phyloP scores from a whole-genome alignment of 2,113 vertebrate genomes.

The Noctilio leporinus region DNA sequence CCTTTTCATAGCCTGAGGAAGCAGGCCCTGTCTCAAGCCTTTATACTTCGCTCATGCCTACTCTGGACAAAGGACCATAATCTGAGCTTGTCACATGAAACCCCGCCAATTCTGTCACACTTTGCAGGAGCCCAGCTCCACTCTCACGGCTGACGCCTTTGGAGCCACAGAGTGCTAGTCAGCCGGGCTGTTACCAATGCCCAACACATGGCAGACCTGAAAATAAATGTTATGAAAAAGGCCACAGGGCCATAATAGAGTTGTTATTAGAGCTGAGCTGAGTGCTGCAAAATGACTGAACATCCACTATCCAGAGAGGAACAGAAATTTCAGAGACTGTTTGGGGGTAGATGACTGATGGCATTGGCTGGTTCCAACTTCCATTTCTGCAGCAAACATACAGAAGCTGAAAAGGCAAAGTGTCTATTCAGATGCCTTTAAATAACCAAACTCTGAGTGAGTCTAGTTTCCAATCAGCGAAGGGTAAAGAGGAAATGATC shows the following conservation, averaged over 20 bases:
- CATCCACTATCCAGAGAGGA: slow-evolving; percentile 55
- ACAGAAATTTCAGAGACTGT: slow-evolving; percentile 54
- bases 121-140: slow-evolving; percentile 32
- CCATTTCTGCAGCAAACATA: slow-evolving; percentile 1
- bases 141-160: slow-evolving; percentile 17
- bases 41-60: background rate
- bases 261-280: slow-evolving; percentile 51
- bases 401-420: slow-evolving; percentile 14
- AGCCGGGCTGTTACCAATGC: slow-evolving; percentile 46
- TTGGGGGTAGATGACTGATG: background rate
- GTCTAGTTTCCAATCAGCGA: background rate
- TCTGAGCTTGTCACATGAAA: slow-evolving; percentile 20
- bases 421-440: background rate
- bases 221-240: slow-evolving; percentile 63
- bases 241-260: slow-evolving; percentile 63
- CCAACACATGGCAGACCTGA: slow-evolving; percentile 70
- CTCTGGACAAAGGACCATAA: slow-evolving; percentile 55
- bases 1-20: background rate
- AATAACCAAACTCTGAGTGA: background rate
- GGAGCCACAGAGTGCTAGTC: slow-evolving; percentile 59
- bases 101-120: slow-evolving; percentile 33
- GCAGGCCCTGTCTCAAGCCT: background rate
- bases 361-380: slow-evolving; percentile 34
- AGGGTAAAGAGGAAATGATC: background rate
- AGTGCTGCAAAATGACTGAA: slow-evolving; percentile 40